Evolutionary conservation across 1,140 invertebrate genomes (phyloP).

Genomic region (Drosophila gunungcola): DNA sequence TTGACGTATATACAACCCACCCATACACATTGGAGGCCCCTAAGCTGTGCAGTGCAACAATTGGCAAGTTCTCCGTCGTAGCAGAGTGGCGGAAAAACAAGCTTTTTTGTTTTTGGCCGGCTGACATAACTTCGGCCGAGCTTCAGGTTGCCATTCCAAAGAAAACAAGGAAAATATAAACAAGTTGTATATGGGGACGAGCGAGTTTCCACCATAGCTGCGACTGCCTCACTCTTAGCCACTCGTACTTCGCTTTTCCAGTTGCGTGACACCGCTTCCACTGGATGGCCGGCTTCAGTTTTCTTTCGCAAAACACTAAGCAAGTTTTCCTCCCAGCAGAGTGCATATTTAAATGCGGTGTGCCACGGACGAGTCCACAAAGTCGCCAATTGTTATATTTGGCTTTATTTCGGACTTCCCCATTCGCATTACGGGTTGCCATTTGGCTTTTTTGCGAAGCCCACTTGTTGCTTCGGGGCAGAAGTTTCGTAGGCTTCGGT

Average conservation of each 20-base stretch:
- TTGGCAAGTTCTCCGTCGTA: slow-evolving; percentile 22
- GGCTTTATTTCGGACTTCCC: slow-evolving; percentile 1
- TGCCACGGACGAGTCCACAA: slow-evolving; percentile 10
- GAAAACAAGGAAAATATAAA: slow-evolving; percentile 6
- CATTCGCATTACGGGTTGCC: slow-evolving; percentile 12
- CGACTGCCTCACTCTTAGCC: slow-evolving; percentile 42
- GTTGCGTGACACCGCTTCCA: slow-evolving; percentile 73
- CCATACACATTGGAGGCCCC: background rate
- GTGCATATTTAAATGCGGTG: slow-evolving; percentile 7
- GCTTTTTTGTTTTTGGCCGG: slow-evolving; percentile 33
- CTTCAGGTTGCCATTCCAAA: slow-evolving; percentile 51
- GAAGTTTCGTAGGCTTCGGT: background rate
- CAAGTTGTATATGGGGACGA: background rate
- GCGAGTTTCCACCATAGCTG: slow-evolving; percentile 32
- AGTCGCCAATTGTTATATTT: slow-evolving; percentile 12
- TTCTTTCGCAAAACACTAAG: slow-evolving; percentile 40
- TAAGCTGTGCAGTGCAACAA: slow-evolving; percentile 13
- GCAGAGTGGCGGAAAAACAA: slow-evolving; percentile 37
- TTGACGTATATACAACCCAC: background rate
- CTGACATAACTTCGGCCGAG: slow-evolving; percentile 62
- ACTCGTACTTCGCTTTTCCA: slow-evolving; percentile 65
- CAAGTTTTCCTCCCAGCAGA: slow-evolving; percentile 1
- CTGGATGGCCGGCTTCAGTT: slow-evolving; percentile 49
- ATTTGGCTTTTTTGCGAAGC: slow-evolving; percentile 15
- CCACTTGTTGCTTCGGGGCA: slow-evolving; percentile 26